A percentile compares a stretch with the other conserved stretches of the same genome.
Conservation (phyloP, 2,888 invertebrate species). For the Ichneumoninae sp. region DNA sequence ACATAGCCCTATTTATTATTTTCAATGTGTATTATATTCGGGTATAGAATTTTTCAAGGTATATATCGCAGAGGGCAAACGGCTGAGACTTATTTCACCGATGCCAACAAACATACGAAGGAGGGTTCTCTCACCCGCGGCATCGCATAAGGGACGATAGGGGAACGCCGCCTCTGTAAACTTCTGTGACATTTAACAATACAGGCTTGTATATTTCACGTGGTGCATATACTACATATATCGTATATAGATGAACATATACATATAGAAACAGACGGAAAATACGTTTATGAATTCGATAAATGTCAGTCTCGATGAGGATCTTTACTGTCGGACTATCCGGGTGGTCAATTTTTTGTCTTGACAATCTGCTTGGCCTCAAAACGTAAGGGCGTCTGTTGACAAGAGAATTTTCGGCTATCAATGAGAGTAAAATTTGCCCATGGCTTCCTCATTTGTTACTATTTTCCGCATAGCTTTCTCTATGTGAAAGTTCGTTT, state of each 20-base stretch:
- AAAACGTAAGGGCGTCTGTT: no score
- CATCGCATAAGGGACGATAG: slow-evolving; percentile 30
- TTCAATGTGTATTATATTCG: slow-evolving; percentile 52
- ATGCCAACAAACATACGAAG: slow-evolving; percentile 57
- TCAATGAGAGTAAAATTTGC: no score
- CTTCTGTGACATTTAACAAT: slow-evolving; percentile 38
- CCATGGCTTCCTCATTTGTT: no score
- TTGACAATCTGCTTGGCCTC: background rate
- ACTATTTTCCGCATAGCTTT: no score
- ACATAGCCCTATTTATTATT: slow-evolving; percentile 36
- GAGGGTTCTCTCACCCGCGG: slow-evolving; percentile 15
- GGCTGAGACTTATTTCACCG: slow-evolving; percentile 50
- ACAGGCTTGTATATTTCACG: slow-evolving; percentile 17
- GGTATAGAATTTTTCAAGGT: slow-evolving; percentile 28
- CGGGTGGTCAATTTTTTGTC: background rate
- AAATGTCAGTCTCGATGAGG: slow-evolving; percentile 36
- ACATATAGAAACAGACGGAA: slow-evolving; percentile 37
- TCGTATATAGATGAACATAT: background rate
- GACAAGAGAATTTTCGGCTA: no score
- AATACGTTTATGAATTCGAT: slow-evolving; percentile 57
- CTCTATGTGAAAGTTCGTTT: no score
- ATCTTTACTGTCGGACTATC: slow-evolving; percentile 15
- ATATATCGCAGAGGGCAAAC: slow-evolving; percentile 27
- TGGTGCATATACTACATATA: background rate
- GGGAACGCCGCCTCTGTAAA: slow-evolving; percentile 24